Conservation (phyloP, 1,140 invertebrate genomes). For the Hirudo medicinalis region DNA sequence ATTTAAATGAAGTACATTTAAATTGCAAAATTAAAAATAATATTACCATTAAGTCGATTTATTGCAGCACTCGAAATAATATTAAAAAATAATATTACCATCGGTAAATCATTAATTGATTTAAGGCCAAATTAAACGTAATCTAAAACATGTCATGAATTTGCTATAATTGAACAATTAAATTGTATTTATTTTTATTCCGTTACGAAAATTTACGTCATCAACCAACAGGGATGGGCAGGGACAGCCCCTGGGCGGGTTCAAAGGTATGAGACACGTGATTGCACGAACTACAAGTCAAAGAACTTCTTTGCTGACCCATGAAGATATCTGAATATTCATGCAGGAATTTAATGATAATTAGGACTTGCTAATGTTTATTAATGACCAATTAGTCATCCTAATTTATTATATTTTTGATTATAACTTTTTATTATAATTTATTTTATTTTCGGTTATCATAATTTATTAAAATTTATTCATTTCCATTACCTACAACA, state of each 20-base stretch:
- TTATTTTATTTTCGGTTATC: too few relatives aligned
- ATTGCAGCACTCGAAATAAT: too few relatives aligned
- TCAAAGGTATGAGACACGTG: constrained; percentile 87
- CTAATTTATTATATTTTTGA: too few relatives aligned
- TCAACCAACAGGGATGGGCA: constrained; percentile 56
- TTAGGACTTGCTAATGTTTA: too few relatives aligned
- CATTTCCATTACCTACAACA: neutral
- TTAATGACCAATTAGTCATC: too few relatives aligned
- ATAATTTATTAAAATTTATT: too few relatives aligned
- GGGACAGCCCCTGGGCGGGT: constrained; percentile 78
- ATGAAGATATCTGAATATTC: constrained; percentile 66
- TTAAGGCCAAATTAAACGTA: neutral
- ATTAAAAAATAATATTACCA: too few relatives aligned
- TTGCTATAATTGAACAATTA: neutral
- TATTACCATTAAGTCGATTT: too few relatives aligned
- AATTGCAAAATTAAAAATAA: too few relatives aligned
- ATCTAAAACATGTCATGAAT: neutral
- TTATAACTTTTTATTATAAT: too few relatives aligned
- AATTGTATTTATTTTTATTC: neutral
- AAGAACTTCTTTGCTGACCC: constrained; percentile 79
- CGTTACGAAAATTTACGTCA: constrained; percentile 19
- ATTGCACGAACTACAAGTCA: constrained; percentile 74
- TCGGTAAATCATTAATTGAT: neutral
- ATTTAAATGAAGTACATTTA: too few relatives aligned
- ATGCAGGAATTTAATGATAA: neutral